phyloP scores from a whole-genome alignment of 1,140 invertebrate species.

The Copidosoma floridanum region DNA sequence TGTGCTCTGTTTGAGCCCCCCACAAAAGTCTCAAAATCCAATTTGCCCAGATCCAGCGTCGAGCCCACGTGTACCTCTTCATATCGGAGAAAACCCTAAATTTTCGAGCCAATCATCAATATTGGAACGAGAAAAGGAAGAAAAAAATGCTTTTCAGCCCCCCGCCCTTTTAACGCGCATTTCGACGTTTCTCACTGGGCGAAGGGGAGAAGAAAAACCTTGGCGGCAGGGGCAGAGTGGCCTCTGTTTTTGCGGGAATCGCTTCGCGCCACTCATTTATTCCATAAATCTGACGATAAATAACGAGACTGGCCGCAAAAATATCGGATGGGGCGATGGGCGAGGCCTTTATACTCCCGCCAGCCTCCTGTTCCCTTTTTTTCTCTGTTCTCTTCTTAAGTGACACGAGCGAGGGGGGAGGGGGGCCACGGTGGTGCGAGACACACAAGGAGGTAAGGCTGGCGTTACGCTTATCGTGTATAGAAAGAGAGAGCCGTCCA shows the following conservation, averaged over 20 bases:
- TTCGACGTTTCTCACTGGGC: too few species aligned
- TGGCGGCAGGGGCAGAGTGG: too few species aligned
- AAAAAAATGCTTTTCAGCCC: slow-evolving; percentile 1
- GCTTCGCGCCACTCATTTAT: slow-evolving; percentile 50
- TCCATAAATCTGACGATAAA: slow-evolving; percentile 58
- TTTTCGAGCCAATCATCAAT: slow-evolving; percentile 9
- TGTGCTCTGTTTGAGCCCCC: too few species aligned
- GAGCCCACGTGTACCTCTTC: not conserved
- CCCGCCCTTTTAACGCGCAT: too few species aligned
- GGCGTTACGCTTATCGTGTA: too few species aligned
- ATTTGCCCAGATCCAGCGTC: too few species aligned
- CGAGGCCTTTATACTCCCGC: too few species aligned
- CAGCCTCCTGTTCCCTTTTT: slow-evolving; percentile 22
- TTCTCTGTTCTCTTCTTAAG: slow-evolving; percentile 15
- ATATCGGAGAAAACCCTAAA: not conserved
- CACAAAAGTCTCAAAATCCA: too few species aligned
- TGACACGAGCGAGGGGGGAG: slow-evolving; percentile 20
- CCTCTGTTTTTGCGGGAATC: slow-evolving; percentile 9
- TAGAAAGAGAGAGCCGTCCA: too few species aligned
- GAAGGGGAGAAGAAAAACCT: too few species aligned
- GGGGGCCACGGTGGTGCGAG: too few species aligned
- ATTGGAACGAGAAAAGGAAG: not conserved
- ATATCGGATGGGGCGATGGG: slow-evolving; percentile 52
- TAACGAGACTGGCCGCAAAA: slow-evolving; percentile 51
- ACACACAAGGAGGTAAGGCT: too few species aligned